phyloP scores from a whole-genome alignment of 1,140 invertebrate species.

The Arion vulgaris region DNA sequence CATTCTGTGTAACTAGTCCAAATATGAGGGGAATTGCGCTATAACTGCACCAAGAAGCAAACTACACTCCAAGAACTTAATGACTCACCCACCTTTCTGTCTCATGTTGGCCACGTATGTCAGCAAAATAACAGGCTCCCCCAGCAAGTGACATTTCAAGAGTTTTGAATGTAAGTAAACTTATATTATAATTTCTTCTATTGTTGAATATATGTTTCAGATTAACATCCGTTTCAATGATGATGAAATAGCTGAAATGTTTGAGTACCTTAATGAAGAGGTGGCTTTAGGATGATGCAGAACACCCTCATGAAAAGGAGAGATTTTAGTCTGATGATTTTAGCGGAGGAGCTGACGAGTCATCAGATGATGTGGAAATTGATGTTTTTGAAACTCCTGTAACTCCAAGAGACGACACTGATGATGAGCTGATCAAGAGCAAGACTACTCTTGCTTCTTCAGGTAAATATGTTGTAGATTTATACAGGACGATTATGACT shows the following conservation, averaged over 20 bases:
- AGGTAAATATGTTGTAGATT: constrained; percentile 28
- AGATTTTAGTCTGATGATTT: constrained; percentile 42
- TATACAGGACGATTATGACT: neutral
- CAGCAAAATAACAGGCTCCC: too few relatives aligned
- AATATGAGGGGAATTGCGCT: too few relatives aligned
- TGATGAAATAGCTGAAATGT: constrained; percentile 44
- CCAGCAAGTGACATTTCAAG: too few relatives aligned
- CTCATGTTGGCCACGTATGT: too few relatives aligned
- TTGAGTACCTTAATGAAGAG: constrained; percentile 58
- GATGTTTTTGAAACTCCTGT: constrained; percentile 15
- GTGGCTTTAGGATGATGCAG: constrained; percentile 45
- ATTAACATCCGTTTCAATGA: constrained; percentile 52
- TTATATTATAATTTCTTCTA: too few relatives aligned
- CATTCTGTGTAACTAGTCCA: too few relatives aligned
- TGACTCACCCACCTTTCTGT: too few relatives aligned
- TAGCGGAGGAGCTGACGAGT: constrained; percentile 36
- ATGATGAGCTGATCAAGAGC: constrained; percentile 45
- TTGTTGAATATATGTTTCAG: constrained; percentile 52
- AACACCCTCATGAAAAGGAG: constrained; percentile 54
- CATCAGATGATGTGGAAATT: constrained; percentile 36
- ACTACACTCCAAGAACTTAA: too few relatives aligned
- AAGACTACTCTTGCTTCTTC: constrained; percentile 46
- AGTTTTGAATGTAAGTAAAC: too few relatives aligned
- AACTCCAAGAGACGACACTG: constrained; percentile 15
- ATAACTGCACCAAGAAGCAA: too few relatives aligned